These are phyloP conservation scores for Sternotherus odoratus DNA, from an alignment of 2,797 vertebrate genomes.

Conservation along the genomic window DNA sequence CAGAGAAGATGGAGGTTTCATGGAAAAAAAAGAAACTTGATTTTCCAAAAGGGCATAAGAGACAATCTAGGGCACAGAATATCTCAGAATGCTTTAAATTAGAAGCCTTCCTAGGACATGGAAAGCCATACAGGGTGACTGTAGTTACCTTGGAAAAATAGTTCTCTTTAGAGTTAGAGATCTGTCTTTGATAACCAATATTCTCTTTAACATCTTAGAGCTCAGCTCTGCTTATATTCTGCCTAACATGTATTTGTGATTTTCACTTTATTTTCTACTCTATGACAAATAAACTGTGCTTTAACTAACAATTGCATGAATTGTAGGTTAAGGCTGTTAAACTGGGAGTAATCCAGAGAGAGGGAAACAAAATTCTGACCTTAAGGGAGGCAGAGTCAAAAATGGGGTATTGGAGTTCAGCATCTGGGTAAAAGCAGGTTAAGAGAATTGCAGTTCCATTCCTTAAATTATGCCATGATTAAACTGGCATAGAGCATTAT, in stretches of 20 bases:
- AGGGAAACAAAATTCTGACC: not conserved
- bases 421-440: not conserved
- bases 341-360: rapidly evolving
- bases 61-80: not conserved
- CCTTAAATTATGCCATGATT: not conserved
- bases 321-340: not conserved
- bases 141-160: not conserved
- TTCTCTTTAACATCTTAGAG: slow-evolving; percentile 22
- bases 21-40: not conserved
- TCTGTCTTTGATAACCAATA: not conserved
- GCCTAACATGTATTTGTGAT: not conserved
- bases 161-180: not conserved
- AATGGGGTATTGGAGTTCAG: not conserved
- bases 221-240: not conserved
- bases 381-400: not conserved
- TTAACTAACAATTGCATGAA: not conserved
- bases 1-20: not conserved
- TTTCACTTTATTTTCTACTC: not conserved
- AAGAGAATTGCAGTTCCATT: not conserved
- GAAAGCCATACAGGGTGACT: not conserved
- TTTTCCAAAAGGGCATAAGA: not conserved
- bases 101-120: not conserved
- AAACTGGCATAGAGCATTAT: not conserved
- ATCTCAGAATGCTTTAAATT: not conserved
- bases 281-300: not conserved